Evolutionary conservation across 2,888 invertebrate species (phyloP).

Genomic region (Parnassius smintheus): DNA sequence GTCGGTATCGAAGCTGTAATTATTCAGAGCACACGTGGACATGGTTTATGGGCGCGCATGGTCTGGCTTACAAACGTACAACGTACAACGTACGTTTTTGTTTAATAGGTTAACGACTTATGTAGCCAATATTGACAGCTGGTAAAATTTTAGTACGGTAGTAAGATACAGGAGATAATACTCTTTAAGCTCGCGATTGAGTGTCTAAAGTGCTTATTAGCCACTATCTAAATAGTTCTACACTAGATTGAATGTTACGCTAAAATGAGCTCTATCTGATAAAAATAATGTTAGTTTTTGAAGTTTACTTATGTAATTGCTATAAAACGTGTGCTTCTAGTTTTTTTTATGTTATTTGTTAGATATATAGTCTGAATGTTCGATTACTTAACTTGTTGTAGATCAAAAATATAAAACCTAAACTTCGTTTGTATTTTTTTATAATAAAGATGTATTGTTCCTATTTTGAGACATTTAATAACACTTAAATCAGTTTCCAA

Average conservation of each 20-base stretch:
- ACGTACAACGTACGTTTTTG: constrained; percentile 44
- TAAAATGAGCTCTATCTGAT: constrained; percentile 1
- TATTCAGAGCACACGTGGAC: constrained; percentile 76
- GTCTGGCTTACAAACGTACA: constrained; percentile 62
- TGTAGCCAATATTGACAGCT: constrained; percentile 48
- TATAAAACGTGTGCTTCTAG: background rate
- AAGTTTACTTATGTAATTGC: background rate
- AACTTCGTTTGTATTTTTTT: too few relatives aligned
- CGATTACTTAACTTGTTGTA: too few relatives aligned
- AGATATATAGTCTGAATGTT: too few relatives aligned
- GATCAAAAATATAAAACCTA: too few relatives aligned
- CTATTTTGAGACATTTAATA: too few relatives aligned
- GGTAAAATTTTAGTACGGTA: constrained; percentile 35
- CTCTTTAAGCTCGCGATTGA: constrained; percentile 10
- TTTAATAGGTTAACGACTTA: constrained; percentile 72
- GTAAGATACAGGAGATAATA: constrained; percentile 16
- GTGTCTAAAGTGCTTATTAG: constrained; percentile 14
- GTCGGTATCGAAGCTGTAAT: constrained; percentile 47
- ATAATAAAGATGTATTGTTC: too few relatives aligned
- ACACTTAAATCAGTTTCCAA: too few relatives aligned
- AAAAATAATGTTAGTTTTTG: constrained; percentile 9
- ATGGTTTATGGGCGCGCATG: constrained; percentile 63
- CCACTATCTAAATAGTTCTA: constrained; percentile 17
- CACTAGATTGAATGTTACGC: background rate
- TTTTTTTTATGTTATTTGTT: constrained; percentile 13